Percentiles rank a stretch among this genome's conserved stretches.
These are phyloP conservation scores for Micoletzkya japonica DNA, from an alignment of 2,888 invertebrate species.

Conservation along the genomic window DNA sequence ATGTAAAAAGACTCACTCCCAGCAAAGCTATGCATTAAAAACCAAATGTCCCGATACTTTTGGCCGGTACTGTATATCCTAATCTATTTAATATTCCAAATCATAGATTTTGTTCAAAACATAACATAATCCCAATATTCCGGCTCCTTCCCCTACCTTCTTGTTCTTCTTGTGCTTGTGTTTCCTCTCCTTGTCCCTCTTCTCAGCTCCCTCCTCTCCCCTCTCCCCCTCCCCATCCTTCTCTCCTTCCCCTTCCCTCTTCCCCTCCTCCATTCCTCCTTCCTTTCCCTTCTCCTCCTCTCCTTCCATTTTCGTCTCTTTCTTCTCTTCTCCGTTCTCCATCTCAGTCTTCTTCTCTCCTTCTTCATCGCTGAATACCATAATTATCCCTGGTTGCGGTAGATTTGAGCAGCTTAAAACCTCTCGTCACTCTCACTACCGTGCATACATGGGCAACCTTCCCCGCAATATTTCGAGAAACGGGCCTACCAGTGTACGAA, in stretches of 20 bases:
- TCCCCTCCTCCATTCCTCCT: conserved; percentile 25
- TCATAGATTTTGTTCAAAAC: too few relatives aligned
- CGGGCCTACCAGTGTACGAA: too few relatives aligned
- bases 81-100: too few relatives aligned
- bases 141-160: conserved; percentile 30
- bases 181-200: conserved; percentile 23
- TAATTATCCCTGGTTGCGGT: not conserved
- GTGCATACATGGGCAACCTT: too few relatives aligned
- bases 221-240: conserved; percentile 11
- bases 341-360: conserved; percentile 11
- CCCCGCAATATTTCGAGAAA: too few relatives aligned
- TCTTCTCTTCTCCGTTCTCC: not conserved
- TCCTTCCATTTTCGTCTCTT: not conserved
- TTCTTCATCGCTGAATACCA: not conserved
- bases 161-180: conserved; percentile 30
- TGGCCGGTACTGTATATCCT: too few relatives aligned
- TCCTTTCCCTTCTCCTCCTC: conserved; percentile 23
- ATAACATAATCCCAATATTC: too few relatives aligned
- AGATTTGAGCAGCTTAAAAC: too few relatives aligned
- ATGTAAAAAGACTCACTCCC: too few relatives aligned
- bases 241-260: conserved; percentile 10
- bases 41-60: too few relatives aligned
- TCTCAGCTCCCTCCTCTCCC: conserved; percentile 27
- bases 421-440: not conserved
- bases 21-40: too few relatives aligned